Evolutionary conservation across 2,113 vertebrate genomes (phyloP), one percentile per base, ranked within the genome.

Genomic region (Anhinga anhinga): DNA sequence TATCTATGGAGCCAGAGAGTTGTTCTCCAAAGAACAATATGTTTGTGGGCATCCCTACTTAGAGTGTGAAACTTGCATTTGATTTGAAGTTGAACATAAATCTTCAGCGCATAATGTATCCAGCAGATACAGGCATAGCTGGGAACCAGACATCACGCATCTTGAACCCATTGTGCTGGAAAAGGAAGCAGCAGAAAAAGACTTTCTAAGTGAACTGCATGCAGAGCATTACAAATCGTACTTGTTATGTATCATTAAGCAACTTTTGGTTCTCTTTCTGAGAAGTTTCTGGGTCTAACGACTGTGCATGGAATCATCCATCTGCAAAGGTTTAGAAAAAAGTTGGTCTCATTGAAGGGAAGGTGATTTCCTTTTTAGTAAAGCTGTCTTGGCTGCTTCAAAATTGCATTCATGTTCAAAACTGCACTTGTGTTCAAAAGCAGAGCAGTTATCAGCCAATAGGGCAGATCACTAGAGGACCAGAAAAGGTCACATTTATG

Each of bases 1-100:
- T 99, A 82, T 99, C 99, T 65, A 99, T 99, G 99, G 98, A 99
- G 97, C 99, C 99, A 23, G 99, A 99, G 92, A 99, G 98, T 78
- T 99, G 99, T 92, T 99, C 99, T 52, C 99, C 99, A 23, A 99
- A 99, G 97, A 99, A 99, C 97, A 99, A 99, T 98, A 98, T 99
- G 99, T 96, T 99, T 67, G 98, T 99, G 81, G 99, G 99, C 23
- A 90, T 97, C 86, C 98, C 98, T 34, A 0, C 92, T 78, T 98
- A 98, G 82, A 83, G 45, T 30, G 76, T 66, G 77, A 90, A 70
- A 63, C 15, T 84, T 74, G n/a, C 44, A 18, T 76, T 77, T 16
- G 11, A 59, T 92, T 92, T 82, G 86, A 88, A 93, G 86, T 38
- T 65, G 88, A 82, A 79, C 80, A 29, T 74, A 85, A 80, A 30